These are phyloP conservation scores for Cataglyphis hispanica DNA, from an alignment of 1,140 invertebrate genomes.

Conservation along the genomic window DNA sequence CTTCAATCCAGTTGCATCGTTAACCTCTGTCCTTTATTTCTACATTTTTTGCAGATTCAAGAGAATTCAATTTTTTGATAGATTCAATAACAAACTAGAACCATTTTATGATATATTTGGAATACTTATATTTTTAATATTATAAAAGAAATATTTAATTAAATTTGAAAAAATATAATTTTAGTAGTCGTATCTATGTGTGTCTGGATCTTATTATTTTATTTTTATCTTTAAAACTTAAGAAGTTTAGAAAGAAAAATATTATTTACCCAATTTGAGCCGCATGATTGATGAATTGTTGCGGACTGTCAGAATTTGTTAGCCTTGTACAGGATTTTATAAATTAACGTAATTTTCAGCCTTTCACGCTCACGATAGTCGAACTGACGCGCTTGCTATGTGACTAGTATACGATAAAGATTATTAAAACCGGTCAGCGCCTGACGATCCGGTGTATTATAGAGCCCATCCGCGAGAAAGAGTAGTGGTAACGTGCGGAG, in stretches of 20 bases:
- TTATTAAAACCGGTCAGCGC: slow-evolving; percentile 63
- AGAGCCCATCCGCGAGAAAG: slow-evolving; percentile 34
- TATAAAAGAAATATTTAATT: not conserved
- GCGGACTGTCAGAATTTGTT: not conserved
- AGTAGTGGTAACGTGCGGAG: slow-evolving; percentile 44
- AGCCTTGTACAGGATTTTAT: not conserved
- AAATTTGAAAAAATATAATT: not conserved
- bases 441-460: slow-evolving; percentile 40
- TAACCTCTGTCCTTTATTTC: not conserved
- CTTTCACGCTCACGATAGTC: not conserved
- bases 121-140: not conserved
- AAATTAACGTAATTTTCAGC: slow-evolving; percentile 20
- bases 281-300: slow-evolving; percentile 33
- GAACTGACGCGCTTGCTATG: not conserved
- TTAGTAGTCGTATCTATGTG: no score
- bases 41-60: not conserved
- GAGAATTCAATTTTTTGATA: not conserved
- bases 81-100: not conserved
- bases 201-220: not conserved
- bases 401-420: slow-evolving; percentile 2
- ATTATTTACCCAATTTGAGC: slow-evolving; percentile 52
- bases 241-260: not conserved
- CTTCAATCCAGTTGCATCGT: not conserved
- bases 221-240: not conserved
- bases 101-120: not conserved